phyloP scores from a whole-genome alignment of 2,797 vertebrate species.

The Synaphobranchus kaupii region DNA sequence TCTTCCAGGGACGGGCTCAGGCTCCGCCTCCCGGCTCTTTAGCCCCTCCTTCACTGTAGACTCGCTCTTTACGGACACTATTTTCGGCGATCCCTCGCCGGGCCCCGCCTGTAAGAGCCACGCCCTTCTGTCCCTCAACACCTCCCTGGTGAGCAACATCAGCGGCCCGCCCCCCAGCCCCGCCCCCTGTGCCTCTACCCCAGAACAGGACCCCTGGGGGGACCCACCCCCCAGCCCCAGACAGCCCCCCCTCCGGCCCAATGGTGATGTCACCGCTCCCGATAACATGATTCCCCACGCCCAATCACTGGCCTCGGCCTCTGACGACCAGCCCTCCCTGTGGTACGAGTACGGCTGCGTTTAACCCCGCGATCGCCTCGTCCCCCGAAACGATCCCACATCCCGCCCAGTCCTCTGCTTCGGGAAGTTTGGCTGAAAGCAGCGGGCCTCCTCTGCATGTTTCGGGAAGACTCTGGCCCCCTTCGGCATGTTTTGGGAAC shows the following conservation, averaged over 20 bases:
- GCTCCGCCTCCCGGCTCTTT: conserved; percentile 72
- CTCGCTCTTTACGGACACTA: conserved; percentile 74
- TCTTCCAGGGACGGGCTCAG: conserved; percentile 71
- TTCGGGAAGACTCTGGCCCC: background rate
- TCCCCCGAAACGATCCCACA: background rate
- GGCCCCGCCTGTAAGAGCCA: conserved; percentile 66
- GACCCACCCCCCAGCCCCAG: conserved; percentile 48
- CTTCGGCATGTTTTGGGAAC: background rate
- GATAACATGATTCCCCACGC: conserved; percentile 58
- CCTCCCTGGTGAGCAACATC: conserved; percentile 93
- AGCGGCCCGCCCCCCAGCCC: conserved; percentile 69
- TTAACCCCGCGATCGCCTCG: conserved; percentile 62
- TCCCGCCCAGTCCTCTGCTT: background rate
- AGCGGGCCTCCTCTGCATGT: background rate
- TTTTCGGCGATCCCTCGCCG: conserved; percentile 70
- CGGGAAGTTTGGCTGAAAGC: background rate
- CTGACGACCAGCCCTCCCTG: conserved; percentile 89
- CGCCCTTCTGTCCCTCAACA: conserved; percentile 91
- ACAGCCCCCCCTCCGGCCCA: conserved; percentile 41
- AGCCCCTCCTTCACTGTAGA: conserved; percentile 75
- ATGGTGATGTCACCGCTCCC: conserved; percentile 50
- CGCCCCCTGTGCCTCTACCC: conserved; percentile 56
- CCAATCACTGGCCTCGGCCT: conserved; percentile 69
- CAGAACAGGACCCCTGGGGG: conserved; percentile 57
- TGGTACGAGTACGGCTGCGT: conserved; percentile 99